A percentile compares a stretch with the other conserved stretches of the same genome.
phyloP scores from a whole-genome alignment of 2,888 invertebrate genomes.

The Torymus texanus region DNA sequence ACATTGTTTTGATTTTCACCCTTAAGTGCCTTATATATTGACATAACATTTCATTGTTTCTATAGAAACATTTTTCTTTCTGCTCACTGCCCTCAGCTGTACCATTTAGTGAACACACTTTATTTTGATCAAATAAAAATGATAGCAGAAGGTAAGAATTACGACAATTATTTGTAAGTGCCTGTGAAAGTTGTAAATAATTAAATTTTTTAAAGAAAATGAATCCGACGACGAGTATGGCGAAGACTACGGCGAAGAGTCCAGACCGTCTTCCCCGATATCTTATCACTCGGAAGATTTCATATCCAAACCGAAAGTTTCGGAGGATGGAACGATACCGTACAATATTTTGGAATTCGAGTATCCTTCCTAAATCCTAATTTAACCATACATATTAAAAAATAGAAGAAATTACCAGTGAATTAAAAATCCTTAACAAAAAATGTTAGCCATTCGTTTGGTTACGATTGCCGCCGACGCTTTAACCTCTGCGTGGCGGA shows the following conservation, averaged over 20 bases:
- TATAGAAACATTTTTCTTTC: conserved; percentile 49
- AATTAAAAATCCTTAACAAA: conserved; percentile 37
- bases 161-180: neutral
- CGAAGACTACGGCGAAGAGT: conserved; percentile 11
- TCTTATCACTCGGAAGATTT: conserved; percentile 76
- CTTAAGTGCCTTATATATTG: conserved; percentile 19
- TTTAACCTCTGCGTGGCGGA: conserved; percentile 89
- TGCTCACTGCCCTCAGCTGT: neutral
- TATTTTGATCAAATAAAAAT: conserved; percentile 22
- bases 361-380: conserved; percentile 78
- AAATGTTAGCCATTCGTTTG: conserved; percentile 84
- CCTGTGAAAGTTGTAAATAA: too few relatives aligned
- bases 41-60: conserved; percentile 43
- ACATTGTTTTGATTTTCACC: neutral
- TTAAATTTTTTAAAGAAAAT: conserved; percentile 25
- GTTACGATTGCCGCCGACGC: conserved; percentile 88
- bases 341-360: conserved; percentile 80
- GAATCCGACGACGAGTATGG: conserved; percentile 6
- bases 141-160: conserved; percentile 32
- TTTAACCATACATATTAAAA: neutral
- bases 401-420: conserved; percentile 7
- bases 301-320: conserved; percentile 78
- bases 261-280: neutral
- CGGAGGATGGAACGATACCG: conserved; percentile 78
- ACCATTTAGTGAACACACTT: neutral